Evolutionary conservation across 2,797 vertebrate species (phyloP).

Genomic region (Aulostomus chinensis): DNA sequence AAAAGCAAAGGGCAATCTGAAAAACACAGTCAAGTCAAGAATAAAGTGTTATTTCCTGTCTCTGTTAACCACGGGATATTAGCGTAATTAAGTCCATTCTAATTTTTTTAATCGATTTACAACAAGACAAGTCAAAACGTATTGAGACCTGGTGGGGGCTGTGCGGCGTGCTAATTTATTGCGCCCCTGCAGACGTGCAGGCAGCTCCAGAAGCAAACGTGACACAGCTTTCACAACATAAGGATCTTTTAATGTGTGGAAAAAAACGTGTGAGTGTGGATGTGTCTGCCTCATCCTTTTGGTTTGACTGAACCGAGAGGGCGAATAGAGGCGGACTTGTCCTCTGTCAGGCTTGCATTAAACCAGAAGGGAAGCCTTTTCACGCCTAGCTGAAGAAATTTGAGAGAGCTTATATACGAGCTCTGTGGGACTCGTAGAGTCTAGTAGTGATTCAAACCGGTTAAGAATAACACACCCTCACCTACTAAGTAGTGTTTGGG

Average conservation of each 20-base stretch:
- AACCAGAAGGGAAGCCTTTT: constrained; percentile 77
- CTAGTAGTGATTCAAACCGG: constrained; percentile 75
- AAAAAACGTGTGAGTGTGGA: constrained; percentile 30
- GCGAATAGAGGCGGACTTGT: constrained; percentile 76
- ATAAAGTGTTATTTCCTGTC: too few relatives aligned
- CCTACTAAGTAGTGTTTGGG: constrained; percentile 78
- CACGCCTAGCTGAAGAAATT: constrained; percentile 74
- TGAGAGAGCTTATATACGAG: constrained; percentile 79
- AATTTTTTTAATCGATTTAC: too few relatives aligned
- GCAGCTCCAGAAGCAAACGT: constrained; percentile 30
- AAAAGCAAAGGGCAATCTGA: too few relatives aligned
- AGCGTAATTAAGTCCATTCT: too few relatives aligned
- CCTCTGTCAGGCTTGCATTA: constrained; percentile 71
- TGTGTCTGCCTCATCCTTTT: constrained; percentile 45
- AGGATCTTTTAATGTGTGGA: constrained; percentile 18
- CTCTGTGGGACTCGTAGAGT: constrained; percentile 76
- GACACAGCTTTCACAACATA: constrained; percentile 21
- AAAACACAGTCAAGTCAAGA: too few relatives aligned
- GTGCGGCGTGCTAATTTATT: constrained; percentile 10
- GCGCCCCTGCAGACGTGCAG: constrained; percentile 16
- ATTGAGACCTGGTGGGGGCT: too few relatives aligned
- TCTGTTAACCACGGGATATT: too few relatives aligned
- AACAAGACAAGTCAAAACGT: too few relatives aligned
- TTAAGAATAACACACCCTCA: constrained; percentile 81
- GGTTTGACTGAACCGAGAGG: constrained; percentile 26